A percentile compares a stretch with the other conserved stretches of the same genome.
These are phyloP conservation scores for Stegostoma tigrinum DNA, from an alignment of 2,113 vertebrate species.

Conservation along the genomic window DNA sequence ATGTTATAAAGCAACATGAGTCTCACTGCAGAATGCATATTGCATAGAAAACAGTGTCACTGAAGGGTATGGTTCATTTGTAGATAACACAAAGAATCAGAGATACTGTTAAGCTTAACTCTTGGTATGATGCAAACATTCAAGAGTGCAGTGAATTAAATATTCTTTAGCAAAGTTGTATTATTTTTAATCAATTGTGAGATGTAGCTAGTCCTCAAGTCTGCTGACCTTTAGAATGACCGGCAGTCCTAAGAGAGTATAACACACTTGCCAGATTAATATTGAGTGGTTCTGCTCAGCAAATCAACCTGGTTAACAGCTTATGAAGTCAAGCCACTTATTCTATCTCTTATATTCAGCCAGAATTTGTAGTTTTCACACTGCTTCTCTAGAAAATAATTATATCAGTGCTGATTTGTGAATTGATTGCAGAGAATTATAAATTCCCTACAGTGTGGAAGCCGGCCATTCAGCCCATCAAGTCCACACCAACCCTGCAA, in stretches of 20 bases:
- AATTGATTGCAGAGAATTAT: neutral
- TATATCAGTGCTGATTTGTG: neutral
- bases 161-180: neutral
- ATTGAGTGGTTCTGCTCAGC: neutral
- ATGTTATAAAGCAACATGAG: constrained; percentile 45
- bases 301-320: neutral
- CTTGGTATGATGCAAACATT: neutral
- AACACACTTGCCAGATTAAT: neutral
- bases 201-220: neutral
- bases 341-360: neutral
- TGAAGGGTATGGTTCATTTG: neutral
- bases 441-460: no score
- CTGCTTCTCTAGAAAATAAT: neutral
- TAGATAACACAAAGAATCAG: neutral
- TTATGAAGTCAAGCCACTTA: neutral
- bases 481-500: no score
- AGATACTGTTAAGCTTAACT: neutral
- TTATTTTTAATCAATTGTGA: neutral
- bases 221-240: neutral
- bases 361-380: neutral
- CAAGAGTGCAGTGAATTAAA: neutral
- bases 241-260: neutral
- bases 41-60: neutral
- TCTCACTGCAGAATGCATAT: neutral
- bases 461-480: no score